Evolutionary conservation across 2,113 vertebrate species (phyloP).

Genomic region (Sturnus vulgaris): DNA sequence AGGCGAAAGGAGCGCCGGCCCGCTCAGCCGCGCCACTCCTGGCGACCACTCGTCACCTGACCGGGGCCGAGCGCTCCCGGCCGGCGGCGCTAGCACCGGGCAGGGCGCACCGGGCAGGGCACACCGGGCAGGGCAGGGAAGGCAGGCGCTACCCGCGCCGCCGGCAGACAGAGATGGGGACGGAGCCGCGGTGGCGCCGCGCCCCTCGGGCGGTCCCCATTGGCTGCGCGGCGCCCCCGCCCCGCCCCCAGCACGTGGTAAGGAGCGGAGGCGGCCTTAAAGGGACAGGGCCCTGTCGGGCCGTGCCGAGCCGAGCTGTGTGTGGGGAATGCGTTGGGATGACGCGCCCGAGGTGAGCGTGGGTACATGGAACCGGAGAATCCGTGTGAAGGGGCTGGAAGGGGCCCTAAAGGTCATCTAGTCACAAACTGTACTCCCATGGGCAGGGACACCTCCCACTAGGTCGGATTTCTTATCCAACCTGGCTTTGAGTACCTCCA

Average conservation of each 20-base stretch:
- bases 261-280: neutral
- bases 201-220: neutral
- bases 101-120: neutral
- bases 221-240: neutral
- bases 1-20: neutral
- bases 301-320: fast-evolving
- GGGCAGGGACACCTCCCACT: neutral
- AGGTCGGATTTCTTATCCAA: neutral
- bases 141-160: neutral
- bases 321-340: fast-evolving
- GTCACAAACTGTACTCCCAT: too few relatives aligned
- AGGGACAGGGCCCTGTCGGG: neutral
- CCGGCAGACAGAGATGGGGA: neutral
- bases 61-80: neutral
- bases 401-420: too few relatives aligned
- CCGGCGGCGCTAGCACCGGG: neutral
- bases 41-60: conserved; percentile 13
- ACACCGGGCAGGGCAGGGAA: neutral
- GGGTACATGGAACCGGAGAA: fast-evolving
- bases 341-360: fast-evolving
- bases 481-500: neutral
- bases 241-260: neutral
- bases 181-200: neutral
- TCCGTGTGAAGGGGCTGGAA: neutral
- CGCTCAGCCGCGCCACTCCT: neutral